Percentiles rank a stretch among this genome's conserved stretches.
Conservation (phyloP, 2,113 vertebrate genomes). For the Sciurus niger region DNA sequence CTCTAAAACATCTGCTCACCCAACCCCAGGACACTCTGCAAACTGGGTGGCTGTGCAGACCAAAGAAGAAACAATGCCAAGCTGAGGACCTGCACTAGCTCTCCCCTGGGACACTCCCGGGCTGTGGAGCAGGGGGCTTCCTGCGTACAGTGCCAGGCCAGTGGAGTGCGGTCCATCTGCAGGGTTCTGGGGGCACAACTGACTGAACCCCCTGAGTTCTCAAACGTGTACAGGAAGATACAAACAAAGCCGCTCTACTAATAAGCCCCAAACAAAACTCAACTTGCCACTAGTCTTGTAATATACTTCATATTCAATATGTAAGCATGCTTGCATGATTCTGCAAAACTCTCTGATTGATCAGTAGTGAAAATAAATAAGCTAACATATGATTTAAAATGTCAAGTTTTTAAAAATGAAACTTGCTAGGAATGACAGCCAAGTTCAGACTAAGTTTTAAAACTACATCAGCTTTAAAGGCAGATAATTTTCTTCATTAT, state of each 20-base stretch:
- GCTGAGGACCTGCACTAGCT: not conserved
- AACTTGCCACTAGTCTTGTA: not conserved
- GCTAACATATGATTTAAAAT: not conserved
- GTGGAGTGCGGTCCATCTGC: not conserved
- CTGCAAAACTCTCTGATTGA: not conserved
- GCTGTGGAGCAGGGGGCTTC: too few relatives aligned
- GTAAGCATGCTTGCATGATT: not conserved
- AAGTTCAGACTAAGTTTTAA: not conserved
- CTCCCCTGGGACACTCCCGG: not conserved
- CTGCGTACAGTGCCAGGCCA: not conserved
- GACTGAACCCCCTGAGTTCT: not conserved
- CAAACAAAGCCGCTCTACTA: not conserved
- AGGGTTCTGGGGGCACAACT: not conserved
- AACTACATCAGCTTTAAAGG: not conserved
- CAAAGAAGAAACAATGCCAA: not conserved
- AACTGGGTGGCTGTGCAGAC: not conserved
- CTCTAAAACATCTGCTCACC: not conserved
- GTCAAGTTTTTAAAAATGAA: conserved; percentile 31
- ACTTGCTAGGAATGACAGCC: not conserved
- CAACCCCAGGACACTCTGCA: not conserved
- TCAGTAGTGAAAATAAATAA: not conserved
- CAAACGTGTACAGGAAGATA: not conserved
- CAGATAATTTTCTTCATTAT: not conserved
- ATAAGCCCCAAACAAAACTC: not conserved
- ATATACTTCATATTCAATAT: not conserved